phyloP scores from a whole-genome alignment of 2,888 invertebrate species.

The Leistus spinibarbis region DNA sequence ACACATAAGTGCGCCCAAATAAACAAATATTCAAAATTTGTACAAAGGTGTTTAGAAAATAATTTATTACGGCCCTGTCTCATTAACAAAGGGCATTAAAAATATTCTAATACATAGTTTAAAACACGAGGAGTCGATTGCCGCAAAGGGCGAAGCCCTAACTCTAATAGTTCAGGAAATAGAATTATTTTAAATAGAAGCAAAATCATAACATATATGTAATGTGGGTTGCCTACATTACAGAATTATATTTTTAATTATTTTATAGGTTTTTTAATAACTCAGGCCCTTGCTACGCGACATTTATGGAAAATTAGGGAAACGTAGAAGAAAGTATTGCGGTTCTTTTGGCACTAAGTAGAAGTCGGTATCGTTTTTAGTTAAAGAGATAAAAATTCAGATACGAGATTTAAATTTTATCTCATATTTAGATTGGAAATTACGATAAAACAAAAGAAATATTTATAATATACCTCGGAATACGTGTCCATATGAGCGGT shows the following conservation, averaged over 20 bases:
- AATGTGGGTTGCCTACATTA: no score
- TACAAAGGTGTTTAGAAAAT: neutral
- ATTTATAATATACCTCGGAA: slow-evolving; percentile 56
- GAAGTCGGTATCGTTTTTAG: neutral
- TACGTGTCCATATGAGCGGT: slow-evolving; percentile 59
- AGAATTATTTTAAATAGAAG: no score
- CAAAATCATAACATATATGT: no score
- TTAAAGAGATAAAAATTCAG: neutral
- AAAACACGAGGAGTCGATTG: no score
- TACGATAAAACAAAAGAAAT: neutral
- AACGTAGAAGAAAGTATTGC: neutral
- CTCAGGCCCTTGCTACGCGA: neutral
- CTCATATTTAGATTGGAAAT: no score
- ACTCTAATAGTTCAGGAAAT: no score
- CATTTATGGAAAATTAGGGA: neutral
- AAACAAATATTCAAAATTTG: no score
- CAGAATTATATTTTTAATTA: neutral
- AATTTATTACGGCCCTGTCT: neutral
- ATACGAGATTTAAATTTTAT: no score
- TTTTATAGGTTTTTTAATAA: neutral
- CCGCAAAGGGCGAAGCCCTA: no score
- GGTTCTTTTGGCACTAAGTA: neutral
- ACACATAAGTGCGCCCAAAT: slow-evolving; percentile 16
- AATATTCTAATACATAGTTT: no score
- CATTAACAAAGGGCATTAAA: no score